Evolutionary conservation across 2,797 vertebrate genomes (phyloP).

Genomic region (Arnoldichthys spilopterus): DNA sequence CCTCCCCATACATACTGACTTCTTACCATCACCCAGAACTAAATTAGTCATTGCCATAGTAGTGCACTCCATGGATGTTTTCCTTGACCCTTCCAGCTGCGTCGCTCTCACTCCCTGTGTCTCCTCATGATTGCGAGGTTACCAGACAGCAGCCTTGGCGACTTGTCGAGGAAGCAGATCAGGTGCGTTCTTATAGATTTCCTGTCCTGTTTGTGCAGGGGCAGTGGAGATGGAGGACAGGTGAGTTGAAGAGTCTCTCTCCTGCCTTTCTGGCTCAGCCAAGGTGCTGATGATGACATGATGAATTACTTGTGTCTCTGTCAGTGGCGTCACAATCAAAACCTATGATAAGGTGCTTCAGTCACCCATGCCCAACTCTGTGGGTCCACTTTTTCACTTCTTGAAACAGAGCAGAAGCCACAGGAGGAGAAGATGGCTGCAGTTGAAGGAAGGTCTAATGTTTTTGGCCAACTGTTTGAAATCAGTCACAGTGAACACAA

Average conservation of each 20-base stretch:
- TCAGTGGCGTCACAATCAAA: slow-evolving; percentile 83
- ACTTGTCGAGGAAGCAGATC: slow-evolving; percentile 79
- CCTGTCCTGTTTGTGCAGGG: slow-evolving; percentile 74
- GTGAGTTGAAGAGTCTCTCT: slow-evolving; percentile 44
- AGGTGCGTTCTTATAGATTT: slow-evolving; percentile 83
- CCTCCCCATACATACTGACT: not conserved
- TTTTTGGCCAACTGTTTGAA: not conserved
- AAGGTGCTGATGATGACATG: slow-evolving; percentile 83
- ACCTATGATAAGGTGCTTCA: slow-evolving; percentile 78
- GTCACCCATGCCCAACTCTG: slow-evolving; percentile 67
- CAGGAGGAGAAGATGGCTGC: slow-evolving; percentile 3
- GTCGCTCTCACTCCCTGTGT: not conserved
- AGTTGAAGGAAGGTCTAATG: not conserved
- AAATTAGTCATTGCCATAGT: slow-evolving; percentile 1
- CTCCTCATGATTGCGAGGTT: slow-evolving; percentile 65
- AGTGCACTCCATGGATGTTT: not conserved
- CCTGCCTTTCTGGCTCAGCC: slow-evolving; percentile 62
- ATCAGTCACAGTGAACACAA: not conserved
- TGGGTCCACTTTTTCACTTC: slow-evolving; percentile 66
- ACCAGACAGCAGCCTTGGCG: slow-evolving; percentile 67
- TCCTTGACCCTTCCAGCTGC: not conserved
- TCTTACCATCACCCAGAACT: not conserved
- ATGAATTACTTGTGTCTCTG: slow-evolving; percentile 86
- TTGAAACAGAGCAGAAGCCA: not conserved
- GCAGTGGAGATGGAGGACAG: slow-evolving; percentile 75